These are phyloP conservation scores for Anabas testudineus DNA, from an alignment of 2,797 vertebrate genomes.

Conservation along the genomic window DNA sequence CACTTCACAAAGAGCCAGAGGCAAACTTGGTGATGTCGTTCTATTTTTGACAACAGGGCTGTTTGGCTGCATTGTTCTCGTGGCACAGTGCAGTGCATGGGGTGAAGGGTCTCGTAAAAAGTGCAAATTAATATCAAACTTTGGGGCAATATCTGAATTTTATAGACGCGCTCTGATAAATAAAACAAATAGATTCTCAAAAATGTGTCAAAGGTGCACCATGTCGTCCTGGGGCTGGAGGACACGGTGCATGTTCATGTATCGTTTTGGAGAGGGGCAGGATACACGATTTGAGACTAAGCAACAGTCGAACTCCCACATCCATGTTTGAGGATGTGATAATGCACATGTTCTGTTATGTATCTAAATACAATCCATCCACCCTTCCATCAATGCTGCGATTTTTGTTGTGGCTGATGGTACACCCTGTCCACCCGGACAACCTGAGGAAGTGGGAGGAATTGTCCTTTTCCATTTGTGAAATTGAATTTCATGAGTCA, in stretches of 20 bases:
- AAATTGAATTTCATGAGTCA: slow-evolving; percentile 63
- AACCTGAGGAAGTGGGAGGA: slow-evolving; percentile 17
- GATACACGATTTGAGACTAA: not conserved
- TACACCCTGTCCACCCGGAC: slow-evolving; percentile 13
- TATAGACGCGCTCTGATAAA: not conserved
- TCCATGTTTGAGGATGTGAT: slow-evolving; percentile 28
- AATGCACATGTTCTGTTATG: slow-evolving; percentile 9
- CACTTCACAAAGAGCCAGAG: slow-evolving; percentile 46
- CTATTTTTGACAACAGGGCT: slow-evolving; percentile 68
- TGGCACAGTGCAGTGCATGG: slow-evolving; percentile 4
- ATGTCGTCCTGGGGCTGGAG: not conserved
- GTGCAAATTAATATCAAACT: slow-evolving; percentile 7
- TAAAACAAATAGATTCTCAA: not conserved
- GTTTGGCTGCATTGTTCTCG: slow-evolving; percentile 64
- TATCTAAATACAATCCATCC: slow-evolving; percentile 19
- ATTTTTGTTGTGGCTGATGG: slow-evolving; percentile 22
- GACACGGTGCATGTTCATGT: not conserved
- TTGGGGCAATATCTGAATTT: slow-evolving; percentile 13
- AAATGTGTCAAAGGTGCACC: slow-evolving; percentile 7
- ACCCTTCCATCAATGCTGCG: slow-evolving; percentile 4
- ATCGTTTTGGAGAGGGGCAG: slow-evolving; percentile 21
- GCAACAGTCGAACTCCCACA: slow-evolving; percentile 15
- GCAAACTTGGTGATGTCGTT: slow-evolving; percentile 40
- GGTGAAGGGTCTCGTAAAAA: slow-evolving; percentile 31
- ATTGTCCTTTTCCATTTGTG: slow-evolving; percentile 32